A percentile compares a stretch with the other conserved stretches of the same genome.
phyloP scores from a whole-genome alignment of 2,797 vertebrate genomes.

The Craterocephalus amniculus region DNA sequence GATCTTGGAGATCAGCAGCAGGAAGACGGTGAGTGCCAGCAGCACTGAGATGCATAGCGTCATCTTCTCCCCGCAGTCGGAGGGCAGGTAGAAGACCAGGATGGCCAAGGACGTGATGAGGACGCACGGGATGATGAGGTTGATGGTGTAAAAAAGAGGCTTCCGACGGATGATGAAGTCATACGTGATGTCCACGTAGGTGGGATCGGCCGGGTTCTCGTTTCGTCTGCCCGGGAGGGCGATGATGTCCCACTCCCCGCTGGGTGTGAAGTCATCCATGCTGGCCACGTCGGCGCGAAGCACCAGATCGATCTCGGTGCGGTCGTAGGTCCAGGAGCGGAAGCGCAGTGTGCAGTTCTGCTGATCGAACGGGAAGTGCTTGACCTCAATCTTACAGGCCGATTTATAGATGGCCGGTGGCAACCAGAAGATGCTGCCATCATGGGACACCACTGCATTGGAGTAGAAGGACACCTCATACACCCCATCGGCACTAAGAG shows the following conservation, averaged over 20 bases:
- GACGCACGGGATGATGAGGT: slow-evolving; percentile 96
- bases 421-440: slow-evolving; percentile 97
- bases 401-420: slow-evolving; percentile 98
- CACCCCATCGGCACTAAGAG: slow-evolving; percentile 91
- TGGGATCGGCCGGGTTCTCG: slow-evolving; percentile 91
- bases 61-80: slow-evolving; percentile 97
- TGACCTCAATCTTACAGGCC: slow-evolving; percentile 96
- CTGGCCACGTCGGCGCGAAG: slow-evolving; percentile 93
- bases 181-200: slow-evolving; percentile 97
- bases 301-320: slow-evolving; percentile 94
- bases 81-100: slow-evolving; percentile 95
- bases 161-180: slow-evolving; percentile 97
- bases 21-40: slow-evolving; percentile 94
- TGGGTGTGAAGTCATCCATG: slow-evolving; percentile 97
- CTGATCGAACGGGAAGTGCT: slow-evolving; percentile 98
- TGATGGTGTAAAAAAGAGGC: slow-evolving; percentile 98
- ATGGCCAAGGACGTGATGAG: slow-evolving; percentile 96
- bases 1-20: slow-evolving; percentile 96
- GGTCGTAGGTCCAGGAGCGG: slow-evolving; percentile 98
- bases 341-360: slow-evolving; percentile 98
- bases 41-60: slow-evolving; percentile 95
- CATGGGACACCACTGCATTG: slow-evolving; percentile 93
- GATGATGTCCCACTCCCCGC: slow-evolving; percentile 98
- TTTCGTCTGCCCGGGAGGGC: slow-evolving; percentile 93
- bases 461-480: slow-evolving; percentile 99